Conservation (phyloP, 2,888 invertebrate species). For the Sesamia inferens region DNA sequence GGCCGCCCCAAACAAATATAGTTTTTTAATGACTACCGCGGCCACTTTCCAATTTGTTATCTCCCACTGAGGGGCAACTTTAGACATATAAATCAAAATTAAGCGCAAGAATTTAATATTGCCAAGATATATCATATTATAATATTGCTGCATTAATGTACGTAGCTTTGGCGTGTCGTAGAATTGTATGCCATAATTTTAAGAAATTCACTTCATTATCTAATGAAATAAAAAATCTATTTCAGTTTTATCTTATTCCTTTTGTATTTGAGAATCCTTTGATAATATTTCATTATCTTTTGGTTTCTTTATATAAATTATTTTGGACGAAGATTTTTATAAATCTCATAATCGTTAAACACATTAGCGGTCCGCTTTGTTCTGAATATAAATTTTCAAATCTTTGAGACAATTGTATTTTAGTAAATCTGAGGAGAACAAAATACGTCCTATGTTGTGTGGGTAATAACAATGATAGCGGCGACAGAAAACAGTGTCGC, state of each 20-base stretch:
- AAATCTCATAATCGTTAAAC: conserved; percentile 59
- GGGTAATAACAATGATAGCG: conserved; percentile 78
- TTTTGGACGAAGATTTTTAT: conserved; percentile 37
- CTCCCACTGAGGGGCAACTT: conserved; percentile 70
- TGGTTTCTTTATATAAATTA: conserved; percentile 39
- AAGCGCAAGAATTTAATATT: conserved; percentile 69
- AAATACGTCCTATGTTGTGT: conserved; percentile 65
- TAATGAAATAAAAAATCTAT: conserved; percentile 27
- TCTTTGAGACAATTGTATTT: conserved; percentile 53
- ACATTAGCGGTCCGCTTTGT: conserved; percentile 56
- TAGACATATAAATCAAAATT: conserved; percentile 76
- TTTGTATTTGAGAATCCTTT: conserved; percentile 38
- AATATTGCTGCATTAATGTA: conserved; percentile 62
- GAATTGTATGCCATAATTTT: conserved; percentile 37
- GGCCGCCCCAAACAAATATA: conserved; percentile 81
- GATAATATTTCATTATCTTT: conserved; percentile 53
- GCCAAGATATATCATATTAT: conserved; percentile 63
- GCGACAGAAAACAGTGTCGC: conserved; percentile 77
- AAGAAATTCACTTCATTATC: conserved; percentile 38
- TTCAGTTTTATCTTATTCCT: conserved; percentile 23
- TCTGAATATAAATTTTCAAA: conserved; percentile 54
- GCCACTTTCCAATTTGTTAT: conserved; percentile 81
- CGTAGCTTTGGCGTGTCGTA: conserved; percentile 34
- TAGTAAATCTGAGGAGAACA: conserved; percentile 56
- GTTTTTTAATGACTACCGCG: conserved; percentile 84